phyloP scores from a whole-genome alignment of 2,113 vertebrate species.

The Cebus imitator region DNA sequence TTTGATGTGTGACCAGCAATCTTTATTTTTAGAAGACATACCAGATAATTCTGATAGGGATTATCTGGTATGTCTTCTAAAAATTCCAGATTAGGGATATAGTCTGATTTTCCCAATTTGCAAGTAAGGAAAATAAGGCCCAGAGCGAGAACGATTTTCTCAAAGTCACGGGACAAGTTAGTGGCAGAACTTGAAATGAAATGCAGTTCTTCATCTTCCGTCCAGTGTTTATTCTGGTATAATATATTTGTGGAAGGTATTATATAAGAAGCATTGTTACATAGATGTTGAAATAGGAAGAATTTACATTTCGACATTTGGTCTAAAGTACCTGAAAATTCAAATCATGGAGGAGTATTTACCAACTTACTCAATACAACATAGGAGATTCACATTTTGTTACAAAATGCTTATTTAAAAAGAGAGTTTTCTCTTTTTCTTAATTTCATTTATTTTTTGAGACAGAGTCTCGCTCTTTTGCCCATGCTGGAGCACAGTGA shows the following conservation, averaged over 20 bases:
- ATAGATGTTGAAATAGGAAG: background rate
- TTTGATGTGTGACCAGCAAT: background rate
- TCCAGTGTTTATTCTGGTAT: background rate
- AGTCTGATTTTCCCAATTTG: slow-evolving; percentile 25
- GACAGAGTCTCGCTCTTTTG: too few relatives aligned
- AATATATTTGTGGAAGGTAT: background rate
- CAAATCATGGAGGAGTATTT: background rate
- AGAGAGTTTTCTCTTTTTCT: background rate
- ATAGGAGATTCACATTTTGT: background rate
- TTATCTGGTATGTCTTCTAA: too few relatives aligned
- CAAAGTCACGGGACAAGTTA: slow-evolving; percentile 14
- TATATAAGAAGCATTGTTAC: background rate
- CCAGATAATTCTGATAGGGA: background rate
- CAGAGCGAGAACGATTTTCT: background rate
- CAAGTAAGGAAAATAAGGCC: background rate
- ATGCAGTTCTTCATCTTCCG: background rate
- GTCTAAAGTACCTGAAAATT: background rate
- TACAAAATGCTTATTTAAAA: background rate
- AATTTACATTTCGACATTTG: slow-evolving; percentile 13
- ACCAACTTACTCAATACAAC: background rate
- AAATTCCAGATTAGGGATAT: background rate
- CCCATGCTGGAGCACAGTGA: too few relatives aligned
- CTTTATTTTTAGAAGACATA: slow-evolving; percentile 30
- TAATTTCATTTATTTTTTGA: too few relatives aligned
- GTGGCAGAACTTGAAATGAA: background rate